These are phyloP conservation scores for Brachypodius melanocephalos DNA, from an alignment of 2,113 vertebrate species.

Conservation along the genomic window DNA sequence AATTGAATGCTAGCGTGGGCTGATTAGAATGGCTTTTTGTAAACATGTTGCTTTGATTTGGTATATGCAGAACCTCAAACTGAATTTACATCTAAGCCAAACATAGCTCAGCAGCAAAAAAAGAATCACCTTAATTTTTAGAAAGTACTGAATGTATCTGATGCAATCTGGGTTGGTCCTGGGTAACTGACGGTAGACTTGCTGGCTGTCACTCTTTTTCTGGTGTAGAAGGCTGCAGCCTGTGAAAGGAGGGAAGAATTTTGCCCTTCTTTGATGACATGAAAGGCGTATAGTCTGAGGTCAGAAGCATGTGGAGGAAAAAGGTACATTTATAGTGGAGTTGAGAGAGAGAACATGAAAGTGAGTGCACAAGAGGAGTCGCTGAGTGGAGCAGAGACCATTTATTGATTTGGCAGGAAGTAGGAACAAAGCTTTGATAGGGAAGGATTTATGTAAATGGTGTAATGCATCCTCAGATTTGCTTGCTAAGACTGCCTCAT, in stretches of 20 bases:
- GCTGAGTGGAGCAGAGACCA: not conserved
- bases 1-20: not conserved
- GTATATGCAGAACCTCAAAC: not conserved
- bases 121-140: not conserved
- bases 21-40: not conserved
- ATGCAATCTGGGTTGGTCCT: not conserved
- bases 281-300: not conserved
- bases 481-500: not conserved
- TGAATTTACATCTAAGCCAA: not conserved
- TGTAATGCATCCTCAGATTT: not conserved
- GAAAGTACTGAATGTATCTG: not conserved
- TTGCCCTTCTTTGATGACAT: not conserved
- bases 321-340: not conserved
- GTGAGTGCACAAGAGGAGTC: not conserved
- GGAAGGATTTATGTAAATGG: not conserved
- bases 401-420: slow-evolving; percentile 17
- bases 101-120: not conserved
- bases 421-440: not conserved
- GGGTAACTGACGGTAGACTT: not conserved
- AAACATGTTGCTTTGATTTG: not conserved
- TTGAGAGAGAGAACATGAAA: not conserved
- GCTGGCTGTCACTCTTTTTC: not conserved
- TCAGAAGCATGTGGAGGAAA: not conserved
- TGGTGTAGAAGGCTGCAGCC: not conserved
- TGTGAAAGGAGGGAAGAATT: not conserved